Conservation (phyloP, 2,113 vertebrate genomes). For the Spea bombifrons region DNA sequence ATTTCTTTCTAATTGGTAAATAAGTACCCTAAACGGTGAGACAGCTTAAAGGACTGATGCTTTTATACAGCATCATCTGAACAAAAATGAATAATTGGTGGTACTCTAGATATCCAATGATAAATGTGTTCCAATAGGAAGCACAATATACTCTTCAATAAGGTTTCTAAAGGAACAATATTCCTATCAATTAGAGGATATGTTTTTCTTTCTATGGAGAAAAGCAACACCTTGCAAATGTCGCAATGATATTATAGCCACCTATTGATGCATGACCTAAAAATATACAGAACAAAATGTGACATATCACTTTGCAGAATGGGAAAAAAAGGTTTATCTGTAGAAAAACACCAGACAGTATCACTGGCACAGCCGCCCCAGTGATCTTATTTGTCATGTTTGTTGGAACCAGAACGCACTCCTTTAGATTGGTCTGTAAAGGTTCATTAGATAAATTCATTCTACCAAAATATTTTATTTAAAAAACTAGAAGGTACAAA, state of each 20-base stretch:
- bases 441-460: background rate
- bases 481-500: too few species aligned
- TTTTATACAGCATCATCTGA: background rate
- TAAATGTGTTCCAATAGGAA: background rate
- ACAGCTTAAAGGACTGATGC: background rate
- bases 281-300: slow-evolving; percentile 22
- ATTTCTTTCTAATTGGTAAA: background rate
- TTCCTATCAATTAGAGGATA: background rate
- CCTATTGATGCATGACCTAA: slow-evolving; percentile 32
- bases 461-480: too few species aligned
- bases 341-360: slow-evolving; percentile 11
- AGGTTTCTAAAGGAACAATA: slow-evolving; percentile 47
- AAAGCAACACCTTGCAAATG: slow-evolving; percentile 21
- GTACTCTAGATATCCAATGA: background rate
- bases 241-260: slow-evolving; percentile 9
- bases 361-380: background rate
- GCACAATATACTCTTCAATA: slow-evolving; percentile 53
- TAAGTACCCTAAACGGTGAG: background rate
- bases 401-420: background rate
- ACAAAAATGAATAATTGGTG: background rate
- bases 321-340: background rate
- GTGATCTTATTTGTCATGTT: background rate
- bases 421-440: too few species aligned
- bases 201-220: background rate
- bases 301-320: slow-evolving; percentile 17